A percentile compares a stretch with the other conserved stretches of the same genome.
These are phyloP conservation scores for Pelvicachromis taeniatus DNA, from an alignment of 2,113 vertebrate species.

Conservation along the genomic window DNA sequence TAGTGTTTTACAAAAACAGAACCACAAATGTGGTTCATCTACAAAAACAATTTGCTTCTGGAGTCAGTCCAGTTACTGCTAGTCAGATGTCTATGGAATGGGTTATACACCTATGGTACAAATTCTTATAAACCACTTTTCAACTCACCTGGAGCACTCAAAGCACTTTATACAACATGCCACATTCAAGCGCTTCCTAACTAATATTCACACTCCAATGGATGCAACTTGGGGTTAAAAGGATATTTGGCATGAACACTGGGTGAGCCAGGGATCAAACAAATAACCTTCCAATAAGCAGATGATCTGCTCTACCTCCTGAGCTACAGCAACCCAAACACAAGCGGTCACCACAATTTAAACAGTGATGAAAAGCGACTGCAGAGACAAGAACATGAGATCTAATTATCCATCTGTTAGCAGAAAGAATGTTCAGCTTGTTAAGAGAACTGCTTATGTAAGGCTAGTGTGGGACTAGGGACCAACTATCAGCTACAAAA, in stretches of 20 bases:
- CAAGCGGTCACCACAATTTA: not conserved
- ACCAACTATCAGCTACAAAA: not conserved
- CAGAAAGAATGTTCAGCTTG: not conserved
- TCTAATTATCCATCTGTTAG: not conserved
- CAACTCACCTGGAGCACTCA: too few species aligned
- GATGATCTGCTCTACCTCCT: too few species aligned
- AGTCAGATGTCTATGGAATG: not conserved
- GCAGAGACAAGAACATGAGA: not conserved
- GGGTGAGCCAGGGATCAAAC: too few species aligned
- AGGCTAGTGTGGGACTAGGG: not conserved
- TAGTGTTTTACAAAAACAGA: not conserved
- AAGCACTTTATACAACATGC: too few species aligned
- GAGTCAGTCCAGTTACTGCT: not conserved
- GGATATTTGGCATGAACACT: too few species aligned
- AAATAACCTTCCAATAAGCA: too few species aligned
- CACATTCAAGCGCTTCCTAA: too few species aligned
- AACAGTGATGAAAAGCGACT: not conserved
- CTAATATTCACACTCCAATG: too few species aligned
- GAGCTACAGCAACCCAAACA: too few species aligned
- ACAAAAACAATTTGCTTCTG: not conserved
- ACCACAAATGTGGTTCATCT: not conserved
- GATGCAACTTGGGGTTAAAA: too few species aligned
- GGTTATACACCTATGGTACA: not conserved
- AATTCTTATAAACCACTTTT: not conserved
- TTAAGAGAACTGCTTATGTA: not conserved